Evolutionary conservation across 2,888 invertebrate species (phyloP).

Genomic region (Cephalotes varians): DNA sequence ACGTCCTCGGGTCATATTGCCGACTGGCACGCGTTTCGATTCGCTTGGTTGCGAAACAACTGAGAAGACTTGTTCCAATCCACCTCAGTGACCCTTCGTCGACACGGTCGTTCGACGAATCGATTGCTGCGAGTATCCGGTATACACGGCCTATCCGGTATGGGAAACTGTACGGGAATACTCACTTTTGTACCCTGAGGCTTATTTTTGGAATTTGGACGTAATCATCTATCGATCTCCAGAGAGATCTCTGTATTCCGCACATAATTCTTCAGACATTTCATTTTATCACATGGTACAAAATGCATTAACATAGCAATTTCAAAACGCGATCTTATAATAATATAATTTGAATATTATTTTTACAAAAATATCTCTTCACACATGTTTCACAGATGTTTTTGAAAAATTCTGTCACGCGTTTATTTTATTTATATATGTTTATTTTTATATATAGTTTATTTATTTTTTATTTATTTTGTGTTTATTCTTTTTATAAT

Average conservation of each 20-base stretch:
- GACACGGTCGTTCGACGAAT: conserved; percentile 69
- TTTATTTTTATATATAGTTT: not conserved
- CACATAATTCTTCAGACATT: not conserved
- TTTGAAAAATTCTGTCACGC: not conserved
- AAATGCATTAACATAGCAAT: not conserved
- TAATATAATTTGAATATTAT: not conserved
- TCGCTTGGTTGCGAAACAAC: conserved; percentile 69
- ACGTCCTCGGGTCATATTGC: conserved; percentile 64
- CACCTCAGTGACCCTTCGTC: conserved; percentile 58
- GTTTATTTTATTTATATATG: too few relatives aligned
- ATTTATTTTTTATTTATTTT: not conserved
- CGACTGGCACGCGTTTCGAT: conserved; percentile 72
- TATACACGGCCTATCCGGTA: conserved; percentile 53
- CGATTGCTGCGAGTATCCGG: conserved; percentile 71
- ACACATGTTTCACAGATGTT: too few relatives aligned
- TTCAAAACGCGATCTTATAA: not conserved
- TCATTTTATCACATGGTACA: not conserved
- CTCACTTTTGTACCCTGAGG: conserved; percentile 25
- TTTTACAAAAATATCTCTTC: not conserved
- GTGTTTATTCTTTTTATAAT: too few relatives aligned
- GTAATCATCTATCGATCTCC: conserved; percentile 12
- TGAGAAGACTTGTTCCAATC: conserved; percentile 69
- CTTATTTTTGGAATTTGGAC: conserved; percentile 59
- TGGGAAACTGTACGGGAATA: conserved; percentile 61
- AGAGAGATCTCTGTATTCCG: not conserved